Conservation (phyloP, 2,888 invertebrate species). For the Platycheirus rosarum region DNA sequence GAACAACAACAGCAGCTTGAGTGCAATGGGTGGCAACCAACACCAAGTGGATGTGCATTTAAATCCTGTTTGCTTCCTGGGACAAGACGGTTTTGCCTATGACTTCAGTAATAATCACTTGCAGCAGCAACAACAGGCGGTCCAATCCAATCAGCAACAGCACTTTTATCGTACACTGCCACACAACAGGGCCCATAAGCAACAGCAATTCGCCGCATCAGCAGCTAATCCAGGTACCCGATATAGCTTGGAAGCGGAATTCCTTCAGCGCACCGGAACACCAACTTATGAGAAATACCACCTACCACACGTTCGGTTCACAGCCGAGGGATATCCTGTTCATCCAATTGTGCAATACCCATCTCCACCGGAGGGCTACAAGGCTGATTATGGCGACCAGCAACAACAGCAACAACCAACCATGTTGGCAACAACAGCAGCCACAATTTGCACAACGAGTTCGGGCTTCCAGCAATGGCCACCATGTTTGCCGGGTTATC, state of each 20-base stretch:
- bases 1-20: slow-evolving; percentile 56
- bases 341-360: slow-evolving; percentile 84
- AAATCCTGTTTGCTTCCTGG: slow-evolving; percentile 89
- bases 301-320: slow-evolving; percentile 87
- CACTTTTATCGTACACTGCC: slow-evolving; percentile 90
- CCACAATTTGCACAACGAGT: slow-evolving; percentile 77
- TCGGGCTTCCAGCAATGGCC: slow-evolving; percentile 84
- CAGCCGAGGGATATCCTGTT: slow-evolving; percentile 91
- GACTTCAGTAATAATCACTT: slow-evolving; percentile 82
- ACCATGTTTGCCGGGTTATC: slow-evolving; percentile 83
- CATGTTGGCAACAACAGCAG: slow-evolving; percentile 56
- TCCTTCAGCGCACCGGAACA: slow-evolving; percentile 84
- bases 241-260: slow-evolving; percentile 87
- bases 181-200: slow-evolving; percentile 85
- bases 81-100: slow-evolving; percentile 89
- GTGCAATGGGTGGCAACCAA: slow-evolving; percentile 80
- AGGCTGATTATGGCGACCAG: slow-evolving; percentile 80
- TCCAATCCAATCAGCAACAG: slow-evolving; percentile 78
- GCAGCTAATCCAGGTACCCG: slow-evolving; percentile 84
- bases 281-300: slow-evolving; percentile 84
- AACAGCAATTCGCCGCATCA: slow-evolving; percentile 79
- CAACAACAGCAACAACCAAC: slow-evolving; percentile 54
- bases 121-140: slow-evolving; percentile 77
- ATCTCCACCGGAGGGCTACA: slow-evolving; percentile 88
- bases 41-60: slow-evolving; percentile 89